These are phyloP conservation scores for Drepanosiphum platanoidis DNA, from an alignment of 2,888 invertebrate genomes.

Conservation along the genomic window DNA sequence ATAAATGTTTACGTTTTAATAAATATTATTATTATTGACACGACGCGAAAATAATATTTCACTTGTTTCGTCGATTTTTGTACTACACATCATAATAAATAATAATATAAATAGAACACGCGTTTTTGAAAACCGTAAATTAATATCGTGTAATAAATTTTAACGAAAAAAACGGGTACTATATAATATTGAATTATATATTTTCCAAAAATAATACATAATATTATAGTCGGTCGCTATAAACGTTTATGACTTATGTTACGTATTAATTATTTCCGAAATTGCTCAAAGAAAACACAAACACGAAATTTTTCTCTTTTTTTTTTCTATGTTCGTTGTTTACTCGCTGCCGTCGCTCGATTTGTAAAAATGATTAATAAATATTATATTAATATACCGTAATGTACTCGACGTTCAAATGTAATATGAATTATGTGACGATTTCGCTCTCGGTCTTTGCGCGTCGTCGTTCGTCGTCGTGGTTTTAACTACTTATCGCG, in stretches of 20 bases:
- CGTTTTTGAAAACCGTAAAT: not conserved
- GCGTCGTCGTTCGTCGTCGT: not conserved
- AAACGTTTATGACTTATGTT: no score
- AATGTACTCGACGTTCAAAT: not conserved
- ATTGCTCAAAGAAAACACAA: conserved; percentile 44
- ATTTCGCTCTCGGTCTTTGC: not conserved
- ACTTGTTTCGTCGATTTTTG: conserved; percentile 19
- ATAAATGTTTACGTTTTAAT: not conserved
- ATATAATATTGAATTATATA: conserved; percentile 38
- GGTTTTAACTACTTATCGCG: not conserved
- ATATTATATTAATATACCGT: not conserved
- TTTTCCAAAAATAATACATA: conserved; percentile 21
- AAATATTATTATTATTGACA: not conserved
- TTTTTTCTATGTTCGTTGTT: not conserved
- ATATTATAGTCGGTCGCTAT: conserved; percentile 2
- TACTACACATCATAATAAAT: no score
- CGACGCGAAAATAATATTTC: not conserved
- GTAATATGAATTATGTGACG: not conserved
- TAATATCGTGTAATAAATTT: not conserved
- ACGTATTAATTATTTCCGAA: not conserved
- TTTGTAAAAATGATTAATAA: not conserved
- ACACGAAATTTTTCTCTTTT: not conserved
- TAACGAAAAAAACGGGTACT: conserved; percentile 18
- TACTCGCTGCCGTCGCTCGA: not conserved
- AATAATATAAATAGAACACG: no score